phyloP scores from a whole-genome alignment of 2,113 vertebrate genomes.

The Bubalus kerabau region DNA sequence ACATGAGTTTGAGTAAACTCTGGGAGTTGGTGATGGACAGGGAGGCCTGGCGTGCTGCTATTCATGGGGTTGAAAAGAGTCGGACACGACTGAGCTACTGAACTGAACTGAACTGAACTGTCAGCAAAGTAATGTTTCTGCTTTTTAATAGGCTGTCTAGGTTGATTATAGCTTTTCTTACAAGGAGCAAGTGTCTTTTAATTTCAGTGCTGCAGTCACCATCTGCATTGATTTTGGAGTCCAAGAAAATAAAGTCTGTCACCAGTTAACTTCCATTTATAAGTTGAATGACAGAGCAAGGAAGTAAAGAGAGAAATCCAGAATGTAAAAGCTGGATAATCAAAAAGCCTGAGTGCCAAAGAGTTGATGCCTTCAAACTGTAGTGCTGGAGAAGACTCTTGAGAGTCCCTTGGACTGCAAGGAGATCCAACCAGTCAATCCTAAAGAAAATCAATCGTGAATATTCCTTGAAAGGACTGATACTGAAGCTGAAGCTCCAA shows the following conservation, averaged over 20 bases:
- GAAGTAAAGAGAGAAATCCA: background rate
- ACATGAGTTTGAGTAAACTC: no score
- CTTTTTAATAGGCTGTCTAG: background rate
- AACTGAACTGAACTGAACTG: background rate
- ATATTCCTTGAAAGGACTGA: background rate
- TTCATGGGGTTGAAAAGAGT: no score
- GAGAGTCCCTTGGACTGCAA: background rate
- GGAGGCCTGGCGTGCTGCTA: fast-evolving
- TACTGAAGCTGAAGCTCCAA: background rate
- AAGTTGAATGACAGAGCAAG: background rate
- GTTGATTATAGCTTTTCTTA: background rate
- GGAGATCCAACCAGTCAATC: background rate
- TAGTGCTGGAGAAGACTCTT: background rate
- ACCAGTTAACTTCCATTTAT: background rate
- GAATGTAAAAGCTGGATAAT: background rate
- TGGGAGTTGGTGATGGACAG: no score
- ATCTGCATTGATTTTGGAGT: background rate
- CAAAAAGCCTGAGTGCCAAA: background rate
- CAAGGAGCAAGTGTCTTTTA: background rate
- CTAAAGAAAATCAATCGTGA: background rate
- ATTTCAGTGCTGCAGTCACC: background rate
- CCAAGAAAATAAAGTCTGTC: background rate
- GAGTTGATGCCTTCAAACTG: background rate
- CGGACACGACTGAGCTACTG: no score
- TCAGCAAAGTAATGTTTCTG: background rate